phyloP scores from a whole-genome alignment of 1,140 invertebrate genomes.

The Pararge aegeria region DNA sequence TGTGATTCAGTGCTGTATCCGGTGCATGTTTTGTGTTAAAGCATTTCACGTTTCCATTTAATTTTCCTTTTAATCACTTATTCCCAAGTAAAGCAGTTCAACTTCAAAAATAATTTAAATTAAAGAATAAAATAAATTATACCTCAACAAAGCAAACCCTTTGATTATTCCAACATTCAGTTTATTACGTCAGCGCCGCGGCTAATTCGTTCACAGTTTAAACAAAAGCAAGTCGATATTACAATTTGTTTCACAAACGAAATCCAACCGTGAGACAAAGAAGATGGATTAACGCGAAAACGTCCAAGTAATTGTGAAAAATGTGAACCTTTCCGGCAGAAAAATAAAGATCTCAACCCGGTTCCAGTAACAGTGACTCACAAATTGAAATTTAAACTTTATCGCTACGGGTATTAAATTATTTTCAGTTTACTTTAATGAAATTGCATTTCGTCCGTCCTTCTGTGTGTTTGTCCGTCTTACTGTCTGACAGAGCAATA shows the following conservation, averaged over 20 bases:
- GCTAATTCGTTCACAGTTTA: conserved; percentile 44
- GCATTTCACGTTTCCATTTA: no score
- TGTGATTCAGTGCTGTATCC: no score
- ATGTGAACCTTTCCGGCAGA: conserved; percentile 57
- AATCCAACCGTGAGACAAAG: conserved; percentile 65
- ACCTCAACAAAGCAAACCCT: conserved; percentile 34
- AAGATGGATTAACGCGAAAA: conserved; percentile 72
- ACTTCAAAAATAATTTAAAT: no score
- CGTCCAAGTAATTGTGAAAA: conserved; percentile 76
- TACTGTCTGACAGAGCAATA: no score
- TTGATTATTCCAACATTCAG: conserved; percentile 4
- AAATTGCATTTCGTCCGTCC: no score
- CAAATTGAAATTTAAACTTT: conserved; percentile 31
- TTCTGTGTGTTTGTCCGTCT: no score
- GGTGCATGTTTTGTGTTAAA: no score
- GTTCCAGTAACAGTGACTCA: conserved; percentile 30
- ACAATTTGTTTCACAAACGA: conserved; percentile 67
- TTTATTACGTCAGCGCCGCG: not conserved
- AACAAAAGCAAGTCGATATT: conserved; percentile 44
- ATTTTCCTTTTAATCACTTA: no score
- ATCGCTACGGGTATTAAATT: not conserved
- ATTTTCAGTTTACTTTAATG: no score
- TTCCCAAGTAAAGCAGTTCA: no score
- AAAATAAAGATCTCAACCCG: conserved; percentile 61
- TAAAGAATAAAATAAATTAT: no score